Base-by-base conservation (phyloP, 64 coral and sea anemone species). In the Montipora capricornis region DNA sequence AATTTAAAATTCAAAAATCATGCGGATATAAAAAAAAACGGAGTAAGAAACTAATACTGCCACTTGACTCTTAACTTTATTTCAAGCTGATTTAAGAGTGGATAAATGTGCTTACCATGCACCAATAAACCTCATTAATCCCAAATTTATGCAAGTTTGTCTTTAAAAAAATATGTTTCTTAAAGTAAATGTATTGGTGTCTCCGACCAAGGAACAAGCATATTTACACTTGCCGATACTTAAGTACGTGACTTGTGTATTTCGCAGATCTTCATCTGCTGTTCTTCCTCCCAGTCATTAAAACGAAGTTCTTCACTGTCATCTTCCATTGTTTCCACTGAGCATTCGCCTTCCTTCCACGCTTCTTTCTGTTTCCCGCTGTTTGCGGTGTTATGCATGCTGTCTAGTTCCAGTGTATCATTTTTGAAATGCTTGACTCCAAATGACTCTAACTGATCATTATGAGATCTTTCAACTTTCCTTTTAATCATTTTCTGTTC, bases 241-340 rank as follows among this genome's bases (percentile, higher is more conserved):
- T 29, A 24, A 73, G 69, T 73, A 22, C 0, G 24, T 8, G 4
- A 22, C 19, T 20, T 24, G 19, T 73, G 19, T 73, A 73, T 73
- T 22, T 73, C 69, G n/a, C 69, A 19, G 19, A 73, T 73, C 69
- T 20, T 10, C 52, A 55, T 73, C 69, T 73, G n/a, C 69, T 73
- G 69, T 73, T 73, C 69, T 73, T 73, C 19, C 16, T 44, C 69
- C 69, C 69, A 73, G 69, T 73, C 69, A 73, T 73, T 20, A 73
- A 73, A 73, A 73, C 22, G 2, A 73, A 73, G 2, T 73, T 19
- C 69, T 73, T 73, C 69, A 73, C 69, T 73, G 69, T 19, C 69
- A 73, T 73, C 69, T 2, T 10, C 52, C 52, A 55, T 55, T 55
- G 52, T 55, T 73, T 73, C 69, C 69, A 73, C n/a, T 8, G 69